Base-by-base conservation (phyloP, 2,797 vertebrate genomes). In the Ptychobarbus kaznakovi region DNA sequence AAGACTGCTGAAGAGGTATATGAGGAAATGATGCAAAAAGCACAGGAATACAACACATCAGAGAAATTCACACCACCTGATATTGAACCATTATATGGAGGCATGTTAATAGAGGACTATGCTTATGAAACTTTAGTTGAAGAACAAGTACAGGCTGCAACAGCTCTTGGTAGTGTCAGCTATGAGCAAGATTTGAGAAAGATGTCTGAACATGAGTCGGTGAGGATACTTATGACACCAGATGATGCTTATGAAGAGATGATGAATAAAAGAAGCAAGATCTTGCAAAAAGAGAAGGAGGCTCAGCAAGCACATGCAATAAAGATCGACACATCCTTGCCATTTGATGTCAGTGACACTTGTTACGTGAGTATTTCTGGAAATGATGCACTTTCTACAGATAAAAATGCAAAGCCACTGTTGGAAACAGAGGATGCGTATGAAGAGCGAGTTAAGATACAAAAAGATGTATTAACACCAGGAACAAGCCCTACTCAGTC, bases 61-160 rank as follows among this genome's bases (percentile, higher is more conserved):
- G 97, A 97, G 87, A 96, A 93, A 87, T 94, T 95, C n/a, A 95
- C 97, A 89, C 94, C 95, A 25, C 97, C 97, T 93, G 97, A 97
- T 90, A 97, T 98, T 91, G 98, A 99, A 86, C 96, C 97, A 44
- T 95, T 99, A 38, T 99, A 98, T 91, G 97, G 97, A 65, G 98
- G 98, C 76, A 98, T 99, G 98, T 61, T 97, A 90, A 99, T 99
- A 93, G 98, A 99, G 84, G 98, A 99, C 93, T 99, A 99, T 92
- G 97, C 98, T 91, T 99, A 99, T 88, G 97, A 99, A 87, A 98
- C 98, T 76, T 95, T 99, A 90, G 95, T 99, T 86, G 97, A 97
- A 86, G 97, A 97, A 72, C 93, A 95, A 9, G 96, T 95, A 78
- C 93, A 87, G 77, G 51, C 86, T 61, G 46, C 85, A 92, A 95